Evolutionary conservation across 1,140 invertebrate genomes (phyloP).

Genomic region (Apis laboriosa): DNA sequence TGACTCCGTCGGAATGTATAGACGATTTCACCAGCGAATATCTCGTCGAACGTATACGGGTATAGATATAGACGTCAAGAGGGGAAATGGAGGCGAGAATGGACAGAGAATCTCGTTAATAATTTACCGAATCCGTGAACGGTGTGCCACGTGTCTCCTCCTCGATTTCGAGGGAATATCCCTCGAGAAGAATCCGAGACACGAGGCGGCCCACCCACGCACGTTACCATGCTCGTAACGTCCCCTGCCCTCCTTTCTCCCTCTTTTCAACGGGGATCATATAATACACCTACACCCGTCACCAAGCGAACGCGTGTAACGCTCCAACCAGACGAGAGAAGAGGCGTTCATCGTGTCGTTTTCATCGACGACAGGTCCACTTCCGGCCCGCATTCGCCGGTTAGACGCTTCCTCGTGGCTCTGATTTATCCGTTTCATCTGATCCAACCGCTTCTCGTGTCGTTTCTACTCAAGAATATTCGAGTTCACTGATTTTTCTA

Average conservation of each 20-base stretch:
- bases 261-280: slow-evolving; percentile 53
- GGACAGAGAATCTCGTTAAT: slow-evolving; percentile 47
- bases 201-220: slow-evolving; percentile 62
- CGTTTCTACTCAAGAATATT: neutral
- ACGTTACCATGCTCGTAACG: slow-evolving; percentile 40
- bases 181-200: slow-evolving; percentile 57
- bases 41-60: neutral
- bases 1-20: no score
- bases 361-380: slow-evolving; percentile 63
- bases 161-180: slow-evolving; percentile 46
- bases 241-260: slow-evolving; percentile 10
- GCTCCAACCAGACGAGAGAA: slow-evolving; percentile 48
- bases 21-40: neutral
- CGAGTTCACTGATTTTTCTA: neutral
- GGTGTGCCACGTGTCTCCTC: slow-evolving; percentile 59
- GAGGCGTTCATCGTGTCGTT: slow-evolving; percentile 60
- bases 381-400: slow-evolving; percentile 63
- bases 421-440: slow-evolving; percentile 39
- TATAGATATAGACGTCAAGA: slow-evolving; percentile 39
- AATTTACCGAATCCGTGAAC: slow-evolving; percentile 60
- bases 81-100: slow-evolving; percentile 18
- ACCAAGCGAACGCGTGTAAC: slow-evolving; percentile 14
- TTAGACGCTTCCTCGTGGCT: slow-evolving; percentile 56
- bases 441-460: neutral
- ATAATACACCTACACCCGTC: slow-evolving; percentile 53